Base-by-base conservation (phyloP, 1,140 invertebrate species). In the Drosophila murphyi region DNA sequence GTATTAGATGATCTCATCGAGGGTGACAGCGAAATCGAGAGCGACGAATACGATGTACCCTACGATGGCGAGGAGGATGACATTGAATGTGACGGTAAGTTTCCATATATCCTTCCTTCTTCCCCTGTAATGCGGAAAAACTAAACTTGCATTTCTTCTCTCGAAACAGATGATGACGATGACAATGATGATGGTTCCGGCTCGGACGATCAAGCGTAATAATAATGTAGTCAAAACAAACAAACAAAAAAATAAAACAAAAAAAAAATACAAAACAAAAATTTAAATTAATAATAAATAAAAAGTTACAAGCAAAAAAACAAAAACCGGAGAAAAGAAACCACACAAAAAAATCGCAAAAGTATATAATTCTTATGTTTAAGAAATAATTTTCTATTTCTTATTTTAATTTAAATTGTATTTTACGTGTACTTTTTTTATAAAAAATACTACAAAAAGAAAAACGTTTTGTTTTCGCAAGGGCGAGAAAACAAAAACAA, bases 381-480 rank as follows among this genome's bases (percentile, higher is more conserved):
- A 90, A 90, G 86, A 82, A 90, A 91, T 90, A 91, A 90, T 91
- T 88, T 90, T 91, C 88, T 91, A 85, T 85, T 91, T 91, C 80
- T 81, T 91, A 87, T 85, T 78, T 91, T 89, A 90, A 90, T 91
- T 91, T 91, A 91, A 91, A 91, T 90, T 91, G 85, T 91, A 91
- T 91, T 89, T 89, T 91, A 91, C 78, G 89, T 91, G 89, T 91
- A 91, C 90, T 91, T 91, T 91, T 91, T 91, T 89, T 91, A 88
- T 83, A 90, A 83, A 90, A 90, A 91, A 83, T 89, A 77, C 76
- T 89, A 89, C 56, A 77, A 73, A 67, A 67, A 67, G 60, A 32
- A 43, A 20, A 63, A 70, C 41, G 63, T 71, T 75, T 60, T 43
- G 39, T 64, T 77, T 78, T 80, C 72, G 79, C 72, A 35, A 65